A percentile compares a stretch with the other conserved stretches of the same genome.
Conservation (phyloP, 2,113 vertebrate genomes). For the Dipodomys stephensi region DNA sequence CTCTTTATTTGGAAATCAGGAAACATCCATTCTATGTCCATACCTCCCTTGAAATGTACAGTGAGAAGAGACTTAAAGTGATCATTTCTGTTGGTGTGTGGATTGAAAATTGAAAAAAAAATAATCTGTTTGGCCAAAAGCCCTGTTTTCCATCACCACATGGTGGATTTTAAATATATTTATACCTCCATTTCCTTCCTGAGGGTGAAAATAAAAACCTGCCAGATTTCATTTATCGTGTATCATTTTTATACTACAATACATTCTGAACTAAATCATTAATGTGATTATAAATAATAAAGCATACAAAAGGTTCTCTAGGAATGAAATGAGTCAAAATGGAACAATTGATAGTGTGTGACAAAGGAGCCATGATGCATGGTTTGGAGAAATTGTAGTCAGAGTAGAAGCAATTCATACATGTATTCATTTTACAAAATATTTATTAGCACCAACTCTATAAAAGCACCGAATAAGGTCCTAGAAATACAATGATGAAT, state of each 20-base stretch:
- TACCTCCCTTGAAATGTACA: not conserved
- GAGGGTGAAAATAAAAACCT: not conserved
- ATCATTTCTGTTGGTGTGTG: not conserved
- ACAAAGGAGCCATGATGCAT: not conserved
- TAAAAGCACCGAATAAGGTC: not conserved
- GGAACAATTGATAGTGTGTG: not conserved
- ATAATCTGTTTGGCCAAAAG: not conserved
- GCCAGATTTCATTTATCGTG: slow-evolving; percentile 44
- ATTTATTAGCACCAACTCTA: not conserved
- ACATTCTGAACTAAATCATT: slow-evolving; percentile 70
- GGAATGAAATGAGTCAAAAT: slow-evolving; percentile 62
- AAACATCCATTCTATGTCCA: not conserved
- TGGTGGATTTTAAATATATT: slow-evolving; percentile 41
- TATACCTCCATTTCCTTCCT: slow-evolving; percentile 32
- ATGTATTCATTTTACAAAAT: slow-evolving; percentile 39
- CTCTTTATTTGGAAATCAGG: slow-evolving; percentile 15
- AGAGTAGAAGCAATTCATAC: slow-evolving; percentile 12
- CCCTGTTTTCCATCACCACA: not conserved
- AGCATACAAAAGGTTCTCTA: slow-evolving; percentile 41
- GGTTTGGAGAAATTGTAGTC: not conserved
- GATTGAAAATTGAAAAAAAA: slow-evolving; percentile 39
- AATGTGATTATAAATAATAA: slow-evolving; percentile 72
- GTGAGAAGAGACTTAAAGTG: slow-evolving; percentile 22
- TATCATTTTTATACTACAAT: slow-evolving; percentile 37
- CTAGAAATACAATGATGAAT: not conserved